A percentile compares a stretch with the other conserved stretches of the same genome.
Conservation (phyloP, 2,797 vertebrate species). For the Rhinatrema bivittatum region DNA sequence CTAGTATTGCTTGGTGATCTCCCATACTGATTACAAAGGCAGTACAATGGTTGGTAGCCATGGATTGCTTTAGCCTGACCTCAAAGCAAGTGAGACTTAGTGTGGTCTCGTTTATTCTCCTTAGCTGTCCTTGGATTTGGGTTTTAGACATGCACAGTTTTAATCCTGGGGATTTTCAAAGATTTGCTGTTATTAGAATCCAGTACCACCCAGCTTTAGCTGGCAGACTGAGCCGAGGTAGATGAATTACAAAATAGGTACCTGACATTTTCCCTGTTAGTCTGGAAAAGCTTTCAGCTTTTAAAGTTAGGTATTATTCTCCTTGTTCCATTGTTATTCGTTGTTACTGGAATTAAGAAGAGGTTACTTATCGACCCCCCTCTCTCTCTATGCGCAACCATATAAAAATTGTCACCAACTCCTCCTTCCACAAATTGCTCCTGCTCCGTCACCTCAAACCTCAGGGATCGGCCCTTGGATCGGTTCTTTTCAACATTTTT, state of each 20-base stretch:
- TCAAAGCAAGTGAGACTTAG: background rate
- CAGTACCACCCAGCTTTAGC: background rate
- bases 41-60: slow-evolving; percentile 46
- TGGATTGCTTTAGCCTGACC: slow-evolving; percentile 31
- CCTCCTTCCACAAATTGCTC: too few species aligned
- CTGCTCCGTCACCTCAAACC: too few species aligned
- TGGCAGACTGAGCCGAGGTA: background rate
- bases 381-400: too few species aligned
- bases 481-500: too few species aligned
- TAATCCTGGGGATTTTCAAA: slow-evolving; percentile 1
- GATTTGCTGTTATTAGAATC: slow-evolving; percentile 1
- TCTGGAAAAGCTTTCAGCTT: too few species aligned
- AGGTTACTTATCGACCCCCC: too few species aligned
- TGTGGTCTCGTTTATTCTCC: background rate
- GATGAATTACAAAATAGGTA: background rate
- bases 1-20: slow-evolving; percentile 50
- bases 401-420: too few species aligned
- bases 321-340: too few species aligned
- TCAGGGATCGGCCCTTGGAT: too few species aligned
- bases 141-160: too few species aligned
- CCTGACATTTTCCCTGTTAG: background rate
- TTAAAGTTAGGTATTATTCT: too few species aligned
- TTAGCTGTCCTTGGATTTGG: background rate
- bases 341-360: too few species aligned
- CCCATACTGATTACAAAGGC: slow-evolving; percentile 50